Evolutionary conservation across 2,113 vertebrate species (phyloP).

Genomic region (Scortum barcoo): DNA sequence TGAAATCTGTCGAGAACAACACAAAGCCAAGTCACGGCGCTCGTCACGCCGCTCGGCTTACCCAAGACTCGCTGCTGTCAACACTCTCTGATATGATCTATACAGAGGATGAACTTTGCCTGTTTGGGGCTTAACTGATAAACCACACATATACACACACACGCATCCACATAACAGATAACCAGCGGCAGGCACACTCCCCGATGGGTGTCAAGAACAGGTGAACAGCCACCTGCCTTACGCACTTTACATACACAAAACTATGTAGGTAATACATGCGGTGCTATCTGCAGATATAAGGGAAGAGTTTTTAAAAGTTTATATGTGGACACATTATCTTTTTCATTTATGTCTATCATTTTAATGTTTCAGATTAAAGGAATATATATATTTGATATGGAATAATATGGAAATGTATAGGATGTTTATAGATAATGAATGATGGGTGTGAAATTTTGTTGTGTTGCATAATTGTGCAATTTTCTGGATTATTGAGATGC

Average conservation of each 20-base stretch:
- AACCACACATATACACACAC: conserved; percentile 67
- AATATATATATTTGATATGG: neutral
- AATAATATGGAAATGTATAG: neutral
- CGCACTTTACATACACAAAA: conserved; percentile 24
- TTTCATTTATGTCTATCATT: too few relatives aligned
- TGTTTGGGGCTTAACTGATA: conserved; percentile 84
- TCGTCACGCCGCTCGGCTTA: conserved; percentile 76
- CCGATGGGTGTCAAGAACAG: conserved; percentile 72
- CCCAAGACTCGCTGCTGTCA: conserved; percentile 82
- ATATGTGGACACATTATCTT: too few relatives aligned
- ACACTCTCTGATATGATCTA: conserved; percentile 79
- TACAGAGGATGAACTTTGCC: conserved; percentile 82
- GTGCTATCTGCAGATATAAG: neutral
- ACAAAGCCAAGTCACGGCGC: conserved; percentile 63
- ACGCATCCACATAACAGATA: conserved; percentile 56
- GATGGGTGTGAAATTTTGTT: neutral
- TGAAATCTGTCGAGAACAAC: conserved; percentile 73
- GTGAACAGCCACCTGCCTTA: conserved; percentile 77
- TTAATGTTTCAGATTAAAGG: neutral
- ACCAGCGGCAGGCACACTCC: conserved; percentile 57
- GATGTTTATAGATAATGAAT: neutral
- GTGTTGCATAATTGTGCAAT: neutral
- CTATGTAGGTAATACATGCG: conserved; percentile 39
- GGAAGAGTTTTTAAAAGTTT: neutral
- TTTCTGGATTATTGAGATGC: neutral